Conservation (phyloP, 1,140 invertebrate genomes). For the Diploscapter pachys region DNA sequence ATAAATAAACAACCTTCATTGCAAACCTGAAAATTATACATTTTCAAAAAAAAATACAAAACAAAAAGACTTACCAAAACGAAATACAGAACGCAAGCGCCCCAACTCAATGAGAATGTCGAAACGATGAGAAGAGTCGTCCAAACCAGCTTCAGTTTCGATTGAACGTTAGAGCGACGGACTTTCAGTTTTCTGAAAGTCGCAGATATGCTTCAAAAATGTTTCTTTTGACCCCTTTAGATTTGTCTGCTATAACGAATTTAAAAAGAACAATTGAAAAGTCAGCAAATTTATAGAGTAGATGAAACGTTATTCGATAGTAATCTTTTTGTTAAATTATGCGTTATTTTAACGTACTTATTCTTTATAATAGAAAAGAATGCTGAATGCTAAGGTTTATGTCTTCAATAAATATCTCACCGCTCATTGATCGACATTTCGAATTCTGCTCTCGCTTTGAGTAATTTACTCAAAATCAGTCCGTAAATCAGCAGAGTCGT, state of each 20-base stretch:
- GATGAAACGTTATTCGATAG: too few species aligned
- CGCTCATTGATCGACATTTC: neutral
- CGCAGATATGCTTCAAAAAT: too few species aligned
- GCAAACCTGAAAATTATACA: constrained; percentile 30
- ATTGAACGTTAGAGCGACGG: constrained; percentile 39
- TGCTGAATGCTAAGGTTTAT: too few species aligned
- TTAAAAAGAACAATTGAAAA: neutral
- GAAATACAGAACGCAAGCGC: constrained; percentile 49
- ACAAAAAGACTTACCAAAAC: constrained; percentile 19
- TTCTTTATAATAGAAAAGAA: too few species aligned
- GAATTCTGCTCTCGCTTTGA: constrained; percentile 48
- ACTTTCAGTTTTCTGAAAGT: constrained; percentile 7
- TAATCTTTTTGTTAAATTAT: too few species aligned
- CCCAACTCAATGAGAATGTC: constrained; percentile 49
- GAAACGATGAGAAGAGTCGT: constrained; percentile 49
- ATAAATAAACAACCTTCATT: constrained; percentile 44
- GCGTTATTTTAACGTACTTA: too few species aligned
- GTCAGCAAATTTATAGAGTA: too few species aligned
- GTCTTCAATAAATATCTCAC: too few species aligned
- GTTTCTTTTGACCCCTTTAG: too few species aligned
- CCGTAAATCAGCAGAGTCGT: constrained; percentile 45
- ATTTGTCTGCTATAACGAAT: too few species aligned
- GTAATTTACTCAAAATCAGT: constrained; percentile 39
- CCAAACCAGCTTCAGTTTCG: constrained; percentile 47
- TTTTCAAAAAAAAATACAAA: too few species aligned